Evolutionary conservation across 2,113 vertebrate genomes (phyloP), one percentile per base, ranked within the genome.

Genomic region (Limnothrissa miodon): DNA sequence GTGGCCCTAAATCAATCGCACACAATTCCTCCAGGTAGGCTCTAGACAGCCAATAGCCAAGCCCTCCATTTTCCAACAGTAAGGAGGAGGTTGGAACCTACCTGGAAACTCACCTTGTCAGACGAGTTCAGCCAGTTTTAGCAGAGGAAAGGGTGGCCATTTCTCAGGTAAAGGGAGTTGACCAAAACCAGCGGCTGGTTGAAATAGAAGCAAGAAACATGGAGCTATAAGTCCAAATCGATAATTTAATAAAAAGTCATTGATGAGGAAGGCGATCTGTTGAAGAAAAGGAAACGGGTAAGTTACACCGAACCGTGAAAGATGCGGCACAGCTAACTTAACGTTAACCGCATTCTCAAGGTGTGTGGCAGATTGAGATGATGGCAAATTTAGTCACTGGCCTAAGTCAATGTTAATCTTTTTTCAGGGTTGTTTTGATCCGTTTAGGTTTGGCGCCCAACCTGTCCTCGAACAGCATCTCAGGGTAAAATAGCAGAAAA

Each of bases 151-250:
- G 66, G 82, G 85, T 83, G 78, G 85, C 85, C 81, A 86, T 86
- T 86, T 78, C 81, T 62, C 85, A 83, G 81, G 85, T 83, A 45
- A 83, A 80, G 78, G 85, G 85, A 74, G 81, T 56, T 78, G 80
- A 78, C 78, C n/a, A 79, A 70, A 80, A 45, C 8, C 17, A 80
- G n/a, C 78, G 29, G 23, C 45, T 48, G 44, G 59, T 42, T 25
- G 78, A 62, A 17, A 74, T 66, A 78, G 36, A 79, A 33, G 42
- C 33, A 29, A 62, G 59, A 23, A 86, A 11, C 36, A 83, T 82
- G 81, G 81, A 80, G 15, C 62, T 66, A 25, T 70, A 45, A 46
- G 42, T 42, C 6, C 42, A 42, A 42, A 36, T 53, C 19, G 45
- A 39, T 80, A 53, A 36, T 36, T 13, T 39, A 5, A 86, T 45